Evolutionary conservation across 2,797 vertebrate genomes (phyloP), one percentile per base, ranked within the genome.

Genomic region (Brachymystax lenok): DNA sequence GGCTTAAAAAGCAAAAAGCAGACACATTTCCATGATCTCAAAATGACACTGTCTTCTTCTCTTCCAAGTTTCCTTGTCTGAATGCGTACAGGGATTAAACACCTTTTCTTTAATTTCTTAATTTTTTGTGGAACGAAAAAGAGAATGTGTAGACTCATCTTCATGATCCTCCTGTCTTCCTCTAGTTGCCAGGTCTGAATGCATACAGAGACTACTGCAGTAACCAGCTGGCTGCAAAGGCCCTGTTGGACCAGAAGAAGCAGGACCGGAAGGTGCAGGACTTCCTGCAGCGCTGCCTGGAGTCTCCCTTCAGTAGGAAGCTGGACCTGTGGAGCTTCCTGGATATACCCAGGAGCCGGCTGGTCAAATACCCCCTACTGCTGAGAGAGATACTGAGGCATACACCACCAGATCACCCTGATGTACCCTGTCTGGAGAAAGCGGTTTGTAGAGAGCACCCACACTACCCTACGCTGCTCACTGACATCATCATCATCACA

Each of bases 321-420:
- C 88, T 99, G 40, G 98, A 99, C 87, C 96, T 99, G 0, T 99
- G 98, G 97, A 98, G 97, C 90, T 99, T 99, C 90, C 89, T 99
- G 61, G 98, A 99, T 88, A 97, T 98, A 76, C 98, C 97, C 1
- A 96, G 97, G 2, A 98, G 97, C 30, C 95, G 97, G 13, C 93
- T 99, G 35, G 96, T 99, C 80, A 99, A 99, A 83, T 99, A 99
- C 83, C 98, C 97, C 0, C 93, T 99, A 76, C 93, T 99, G 74
- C 89, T 98, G 63, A 95, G 94, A 82, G 98, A 98, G 91, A 97
- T 99, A 88, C 93, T 98, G 66, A 90, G 93, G 81, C 98, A 99
- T 86, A 99, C 97, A 8, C 95, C 96, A 1, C 92, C 96, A 5
- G 96, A 96, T 19, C 97, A 99, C 64, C 92, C 94, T 0, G 98